Conservation (phyloP, 2,888 invertebrate genomes). For the Perizoma affinitatum region DNA sequence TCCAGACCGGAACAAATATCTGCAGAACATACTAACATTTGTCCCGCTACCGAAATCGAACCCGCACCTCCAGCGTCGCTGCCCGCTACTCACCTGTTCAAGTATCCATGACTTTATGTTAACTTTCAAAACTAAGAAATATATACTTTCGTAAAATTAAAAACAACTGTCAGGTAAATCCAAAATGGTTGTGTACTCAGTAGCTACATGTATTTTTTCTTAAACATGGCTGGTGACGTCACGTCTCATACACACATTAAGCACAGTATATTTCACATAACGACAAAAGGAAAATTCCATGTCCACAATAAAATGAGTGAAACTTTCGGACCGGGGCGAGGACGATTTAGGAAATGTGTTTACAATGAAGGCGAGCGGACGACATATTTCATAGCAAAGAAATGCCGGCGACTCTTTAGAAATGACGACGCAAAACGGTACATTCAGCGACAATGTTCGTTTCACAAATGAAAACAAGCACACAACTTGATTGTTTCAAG, state of each 20-base stretch:
- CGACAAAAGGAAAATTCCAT: conserved; percentile 52
- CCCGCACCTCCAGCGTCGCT: not conserved
- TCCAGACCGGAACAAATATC: too few relatives aligned
- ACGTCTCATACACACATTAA: conserved; percentile 15
- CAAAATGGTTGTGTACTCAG: not conserved
- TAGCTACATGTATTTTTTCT: not conserved
- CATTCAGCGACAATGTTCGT: conserved; percentile 35
- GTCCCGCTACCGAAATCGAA: too few relatives aligned
- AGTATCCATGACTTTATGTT: too few relatives aligned
- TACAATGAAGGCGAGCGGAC: conserved; percentile 74
- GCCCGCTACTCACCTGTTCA: not conserved
- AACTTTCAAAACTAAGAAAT: too few relatives aligned
- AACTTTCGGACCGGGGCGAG: conserved; percentile 63
- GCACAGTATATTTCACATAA: conserved; percentile 30
- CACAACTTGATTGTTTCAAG: too few relatives aligned
- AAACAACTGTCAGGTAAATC: too few relatives aligned
- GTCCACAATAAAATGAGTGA: conserved; percentile 62
- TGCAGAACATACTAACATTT: too few relatives aligned
- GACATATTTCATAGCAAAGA: conserved; percentile 80
- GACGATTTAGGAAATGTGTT: conserved; percentile 80
- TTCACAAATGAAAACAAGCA: not conserved
- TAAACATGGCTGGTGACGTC: conserved; percentile 15
- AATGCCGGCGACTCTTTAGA: conserved; percentile 68
- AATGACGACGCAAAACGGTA: conserved; percentile 66
- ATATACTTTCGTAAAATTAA: too few relatives aligned